phyloP scores from a whole-genome alignment of 2,113 vertebrate genomes.

The Dromiciops gliroides region DNA sequence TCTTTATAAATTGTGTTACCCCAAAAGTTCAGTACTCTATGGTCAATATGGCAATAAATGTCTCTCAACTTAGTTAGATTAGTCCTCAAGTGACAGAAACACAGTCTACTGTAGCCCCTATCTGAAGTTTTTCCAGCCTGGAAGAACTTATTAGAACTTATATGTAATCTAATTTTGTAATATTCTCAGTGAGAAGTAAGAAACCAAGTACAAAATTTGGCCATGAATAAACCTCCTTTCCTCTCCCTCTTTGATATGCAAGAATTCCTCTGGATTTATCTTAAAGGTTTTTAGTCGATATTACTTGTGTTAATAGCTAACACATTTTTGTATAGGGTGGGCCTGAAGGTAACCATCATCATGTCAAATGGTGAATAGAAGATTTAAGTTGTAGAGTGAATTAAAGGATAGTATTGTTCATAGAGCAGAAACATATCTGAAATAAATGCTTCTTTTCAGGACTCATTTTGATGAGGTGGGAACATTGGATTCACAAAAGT shows the following conservation, averaged over 20 bases:
- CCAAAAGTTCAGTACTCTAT: background rate
- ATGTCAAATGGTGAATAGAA: constrained; percentile 54
- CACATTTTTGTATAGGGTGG: background rate
- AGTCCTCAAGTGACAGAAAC: background rate
- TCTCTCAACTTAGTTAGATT: background rate
- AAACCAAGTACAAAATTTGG: background rate
- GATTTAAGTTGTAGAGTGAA: constrained; percentile 46
- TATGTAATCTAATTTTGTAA: background rate
- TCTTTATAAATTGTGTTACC: background rate
- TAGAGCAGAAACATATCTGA: constrained; percentile 43
- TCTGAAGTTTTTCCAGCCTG: background rate
- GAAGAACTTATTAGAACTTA: background rate
- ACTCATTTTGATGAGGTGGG: background rate
- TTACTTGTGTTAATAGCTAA: constrained; percentile 52
- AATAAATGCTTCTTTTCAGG: background rate
- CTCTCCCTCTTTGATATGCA: background rate
- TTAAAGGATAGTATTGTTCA: constrained; percentile 27
- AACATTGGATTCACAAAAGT: background rate
- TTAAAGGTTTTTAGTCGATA: constrained; percentile 34
- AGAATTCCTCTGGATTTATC: constrained; percentile 11
- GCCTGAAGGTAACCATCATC: constrained; percentile 36
- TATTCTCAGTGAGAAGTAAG: background rate
- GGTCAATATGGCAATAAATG: background rate
- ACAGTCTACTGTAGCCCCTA: background rate
- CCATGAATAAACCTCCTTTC: background rate